A percentile compares a stretch with the other conserved stretches of the same genome.
phyloP scores from a whole-genome alignment of 2,888 invertebrate species.

The Chrysina gloriosa region DNA sequence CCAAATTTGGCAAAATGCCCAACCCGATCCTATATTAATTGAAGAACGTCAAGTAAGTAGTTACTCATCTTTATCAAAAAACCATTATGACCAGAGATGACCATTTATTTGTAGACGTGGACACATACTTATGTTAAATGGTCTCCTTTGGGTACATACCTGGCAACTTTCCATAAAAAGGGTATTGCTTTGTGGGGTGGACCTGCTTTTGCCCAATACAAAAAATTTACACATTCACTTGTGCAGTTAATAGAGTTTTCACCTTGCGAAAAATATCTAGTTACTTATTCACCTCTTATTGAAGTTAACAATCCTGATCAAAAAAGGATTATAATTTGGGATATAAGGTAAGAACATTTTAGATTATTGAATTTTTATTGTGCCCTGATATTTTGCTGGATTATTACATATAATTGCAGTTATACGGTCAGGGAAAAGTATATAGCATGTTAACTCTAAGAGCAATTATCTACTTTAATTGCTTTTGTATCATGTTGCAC shows the following conservation, averaged over 20 bases:
- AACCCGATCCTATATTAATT: constrained; percentile 84
- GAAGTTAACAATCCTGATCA: constrained; percentile 74
- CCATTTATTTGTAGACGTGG: constrained; percentile 77
- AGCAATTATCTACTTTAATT: background rate
- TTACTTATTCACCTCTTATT: constrained; percentile 90
- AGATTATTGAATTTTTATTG: constrained; percentile 3
- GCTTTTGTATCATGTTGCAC: constrained; percentile 11
- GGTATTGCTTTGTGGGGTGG: constrained; percentile 99
- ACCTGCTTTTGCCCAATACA: constrained; percentile 90
- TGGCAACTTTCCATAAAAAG: constrained; percentile 95
- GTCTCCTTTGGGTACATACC: constrained; percentile 97
- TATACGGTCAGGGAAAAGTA: constrained; percentile 47
- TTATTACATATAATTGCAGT: constrained; percentile 39
- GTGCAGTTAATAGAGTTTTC: constrained; percentile 98
- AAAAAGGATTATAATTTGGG: constrained; percentile 95
- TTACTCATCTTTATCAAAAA: too few species aligned
- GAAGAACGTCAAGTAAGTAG: constrained; percentile 82
- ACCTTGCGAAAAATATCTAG: constrained; percentile 95
- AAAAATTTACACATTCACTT: constrained; percentile 88
- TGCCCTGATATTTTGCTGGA: constrained; percentile 45
- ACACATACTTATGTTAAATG: constrained; percentile 96
- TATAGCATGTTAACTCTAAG: background rate
- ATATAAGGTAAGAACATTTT: constrained; percentile 75
- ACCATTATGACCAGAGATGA: too few species aligned
- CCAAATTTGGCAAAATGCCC: constrained; percentile 88